Evolutionary conservation across 2,797 vertebrate species (phyloP), one percentile per base, ranked within the genome.

Genomic region (Rhodeus uyekii): DNA sequence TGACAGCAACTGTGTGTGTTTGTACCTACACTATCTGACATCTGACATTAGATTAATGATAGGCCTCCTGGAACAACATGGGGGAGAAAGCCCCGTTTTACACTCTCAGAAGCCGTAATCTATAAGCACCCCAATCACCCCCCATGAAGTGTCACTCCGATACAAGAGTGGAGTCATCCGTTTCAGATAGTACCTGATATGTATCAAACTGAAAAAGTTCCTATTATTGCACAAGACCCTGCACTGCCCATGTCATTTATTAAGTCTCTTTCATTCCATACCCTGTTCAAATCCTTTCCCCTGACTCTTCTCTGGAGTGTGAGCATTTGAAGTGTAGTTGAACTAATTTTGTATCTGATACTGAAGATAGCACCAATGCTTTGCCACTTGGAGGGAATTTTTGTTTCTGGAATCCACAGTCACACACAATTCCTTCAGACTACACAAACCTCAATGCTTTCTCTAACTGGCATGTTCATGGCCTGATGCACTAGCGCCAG

Each of bases 11-110:
- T 91, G 86, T 90, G 89, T 91, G 90, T 89, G 85, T 86, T 87
- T 69, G 87, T 90, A 92, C 90, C 92, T 91, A 86, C 87, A 76
- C 85, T 83, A 89, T 91, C 91, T 89, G 90, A 92, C 91, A 92
- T 91, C 86, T 90, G 90, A 91, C 90, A 91, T 88, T 86, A 90
- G 81, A 76, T 87, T 91, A 89, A 92, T 92, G 88, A 85, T 75
- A 53, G 22, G 84, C 84, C 86, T 86, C 85, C 34, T 83, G 76
- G 29, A 85, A 89, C 85, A 81, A 89, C 69, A 77, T 12, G 9
- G 48, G 38, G 50, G 69, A 79, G 46, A 78, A 27, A 55, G 64
- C 24, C 32, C 22, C 36, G 55, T 80, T 64, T 42, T 24, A 71
- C 76, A 82, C 39, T 82, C 74, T 82, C 63, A 13, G 12, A 81